These are phyloP conservation scores for Spizaetus ornatus DNA, from an alignment of 2,113 vertebrate species.

Conservation along the genomic window DNA sequence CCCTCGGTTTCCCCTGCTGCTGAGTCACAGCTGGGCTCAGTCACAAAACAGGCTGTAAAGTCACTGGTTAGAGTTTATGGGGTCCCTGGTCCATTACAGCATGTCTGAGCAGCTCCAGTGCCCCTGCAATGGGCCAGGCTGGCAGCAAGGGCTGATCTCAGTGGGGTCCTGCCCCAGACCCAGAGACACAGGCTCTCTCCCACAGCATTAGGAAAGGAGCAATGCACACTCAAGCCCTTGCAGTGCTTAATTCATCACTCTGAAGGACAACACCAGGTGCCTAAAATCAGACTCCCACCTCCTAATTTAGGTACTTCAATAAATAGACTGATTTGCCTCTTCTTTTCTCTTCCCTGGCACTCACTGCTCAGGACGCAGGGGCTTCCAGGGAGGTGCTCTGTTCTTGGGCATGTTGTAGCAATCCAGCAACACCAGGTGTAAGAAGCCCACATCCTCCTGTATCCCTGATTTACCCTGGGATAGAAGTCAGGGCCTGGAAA, in stretches of 20 bases:
- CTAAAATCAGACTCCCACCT: constrained; percentile 26
- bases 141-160: neutral
- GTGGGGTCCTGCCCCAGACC: neutral
- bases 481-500: neutral
- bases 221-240: neutral
- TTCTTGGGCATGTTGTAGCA: neutral
- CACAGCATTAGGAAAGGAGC: neutral
- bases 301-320: neutral
- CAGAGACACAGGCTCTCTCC: neutral
- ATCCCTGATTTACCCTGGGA: neutral
- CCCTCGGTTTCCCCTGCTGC: neutral
- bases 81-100: neutral
- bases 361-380: neutral
- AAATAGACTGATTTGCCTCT: neutral
- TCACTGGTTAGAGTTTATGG: neutral
- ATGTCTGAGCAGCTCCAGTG: neutral
- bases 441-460: neutral
- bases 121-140: neutral
- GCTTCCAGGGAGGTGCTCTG: neutral
- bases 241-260: neutral
- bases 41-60: neutral
- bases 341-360: neutral
- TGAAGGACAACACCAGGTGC: neutral
- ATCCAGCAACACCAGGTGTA: neutral
- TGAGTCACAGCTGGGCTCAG: neutral